Percentiles rank a stretch among this genome's conserved stretches.
These are phyloP conservation scores for Apeira syringaria DNA, from an alignment of 2,888 invertebrate genomes.

Conservation along the genomic window DNA sequence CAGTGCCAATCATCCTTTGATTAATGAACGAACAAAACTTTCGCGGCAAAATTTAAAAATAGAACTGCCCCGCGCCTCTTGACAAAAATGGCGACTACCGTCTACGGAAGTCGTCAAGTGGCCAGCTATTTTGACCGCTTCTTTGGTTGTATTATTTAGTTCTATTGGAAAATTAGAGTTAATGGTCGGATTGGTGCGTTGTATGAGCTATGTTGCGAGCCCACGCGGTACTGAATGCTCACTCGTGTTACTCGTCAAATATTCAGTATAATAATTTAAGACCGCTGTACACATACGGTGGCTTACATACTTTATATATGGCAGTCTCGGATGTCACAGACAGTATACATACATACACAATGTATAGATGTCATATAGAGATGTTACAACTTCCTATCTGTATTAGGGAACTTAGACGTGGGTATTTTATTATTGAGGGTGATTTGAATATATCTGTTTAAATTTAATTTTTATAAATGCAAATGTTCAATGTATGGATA, in stretches of 20 bases:
- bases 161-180: slow-evolving; percentile 79
- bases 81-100: slow-evolving; percentile 54
- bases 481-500: no score
- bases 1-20: slow-evolving; percentile 51
- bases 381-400: slow-evolving; percentile 35
- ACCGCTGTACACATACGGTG: slow-evolving; percentile 47
- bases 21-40: slow-evolving; percentile 49
- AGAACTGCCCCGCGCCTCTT: slow-evolving; percentile 49
- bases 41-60: slow-evolving; percentile 65
- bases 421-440: no score
- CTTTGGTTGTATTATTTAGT: slow-evolving; percentile 68
- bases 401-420: no score
- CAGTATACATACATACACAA: slow-evolving; percentile 44
- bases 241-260: slow-evolving; percentile 67
- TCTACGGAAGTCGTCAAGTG: slow-evolving; percentile 56
- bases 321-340: slow-evolving; percentile 19
- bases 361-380: slow-evolving; percentile 47
- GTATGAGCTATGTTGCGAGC: slow-evolving; percentile 51
- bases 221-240: slow-evolving; percentile 71
- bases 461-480: no score
- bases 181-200: slow-evolving; percentile 66
- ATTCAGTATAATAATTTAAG: slow-evolving; percentile 77
- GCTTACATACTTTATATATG: background rate
- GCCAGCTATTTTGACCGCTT: slow-evolving; percentile 69
- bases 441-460: no score